A percentile compares a stretch with the other conserved stretches of the same genome.
Evolutionary conservation across 2,797 vertebrate genomes (phyloP).

Genomic region (Gymnoscopelus braueri): DNA sequence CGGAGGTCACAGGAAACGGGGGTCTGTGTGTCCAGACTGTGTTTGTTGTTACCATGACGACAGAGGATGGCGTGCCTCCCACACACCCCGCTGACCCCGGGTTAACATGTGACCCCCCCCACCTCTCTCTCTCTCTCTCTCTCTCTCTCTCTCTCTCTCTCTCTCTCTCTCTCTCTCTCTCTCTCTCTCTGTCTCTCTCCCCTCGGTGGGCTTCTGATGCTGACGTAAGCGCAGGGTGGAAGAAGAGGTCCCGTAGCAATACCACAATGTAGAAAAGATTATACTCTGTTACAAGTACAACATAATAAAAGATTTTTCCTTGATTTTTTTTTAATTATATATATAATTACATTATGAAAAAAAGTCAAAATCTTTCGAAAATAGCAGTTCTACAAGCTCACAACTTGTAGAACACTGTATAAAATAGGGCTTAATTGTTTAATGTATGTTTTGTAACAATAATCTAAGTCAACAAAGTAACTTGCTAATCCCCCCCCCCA

Average conservation of each 20-base stretch:
- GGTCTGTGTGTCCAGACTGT: constrained; percentile 34
- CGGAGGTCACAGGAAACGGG: background rate
- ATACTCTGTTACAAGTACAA: too few species aligned
- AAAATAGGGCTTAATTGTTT: too few species aligned
- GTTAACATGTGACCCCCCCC: constrained; percentile 30
- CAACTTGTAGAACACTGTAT: too few species aligned
- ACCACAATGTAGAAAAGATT: too few species aligned
- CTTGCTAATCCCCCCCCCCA: background rate
- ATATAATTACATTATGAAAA: too few species aligned
- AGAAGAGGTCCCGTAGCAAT: too few species aligned
- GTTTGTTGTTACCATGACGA: constrained; percentile 54
- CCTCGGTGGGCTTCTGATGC: constrained; percentile 21
- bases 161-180: background rate
- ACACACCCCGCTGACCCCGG: constrained; percentile 19
- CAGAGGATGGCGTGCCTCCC: constrained; percentile 2
- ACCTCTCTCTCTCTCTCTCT: constrained; percentile 13
- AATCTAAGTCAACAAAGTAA: too few species aligned
- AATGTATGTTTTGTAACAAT: too few species aligned
- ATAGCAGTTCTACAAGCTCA: background rate
- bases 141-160: constrained; percentile 1
- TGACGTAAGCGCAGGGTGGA: constrained; percentile 30
- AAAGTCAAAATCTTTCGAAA: too few species aligned
- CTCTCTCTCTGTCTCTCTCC: too few species aligned
- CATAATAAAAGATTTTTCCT: too few species aligned
- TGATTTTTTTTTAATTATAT: too few species aligned